Base-by-base conservation (phyloP, 2,113 vertebrate species). In the Tor tambroides region DNA sequence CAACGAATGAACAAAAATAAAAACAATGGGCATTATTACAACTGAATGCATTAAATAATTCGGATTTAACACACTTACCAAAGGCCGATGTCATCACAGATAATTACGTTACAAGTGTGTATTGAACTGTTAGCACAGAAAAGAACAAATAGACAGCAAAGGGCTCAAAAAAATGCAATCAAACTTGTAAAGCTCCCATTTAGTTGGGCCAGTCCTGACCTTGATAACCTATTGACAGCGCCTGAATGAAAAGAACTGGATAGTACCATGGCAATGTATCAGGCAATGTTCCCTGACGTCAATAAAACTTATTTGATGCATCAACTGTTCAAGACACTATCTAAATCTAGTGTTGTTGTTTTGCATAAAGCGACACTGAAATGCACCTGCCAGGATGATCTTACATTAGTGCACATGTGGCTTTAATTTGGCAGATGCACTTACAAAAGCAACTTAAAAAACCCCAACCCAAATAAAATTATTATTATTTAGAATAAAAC, bases 381-480 rank as follows among this genome's bases (percentile, higher is more conserved):
- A 75, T n/a, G 35, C 72, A 43, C 21, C 72, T 14, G 38, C 21
- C 72, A 46, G 38, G 38, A 35, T 5, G 4, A 74, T 21, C 19
- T 74, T 74, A n/a, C 21, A 41, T 75, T 43, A 23, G 43, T 38
- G 30, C 21, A 54, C 51, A 54, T 19, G 19, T 54, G 5, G 17
- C 61, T 65, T 67, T 67, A 15, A 15, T 67, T 26, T 72, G 19
- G 38, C 41, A 46, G 30, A 19, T 15, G 11, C 7, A 43, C 43
- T 43, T 12, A 75, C 19, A 2, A 41, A 43, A 75, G 32, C 28
- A 30, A 23, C 69, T 65, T 65, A 28, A 46, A 46, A 46, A 14
- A 14, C 1, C 0, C 0, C 1, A 41, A 41, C 1, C 1, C 1
- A 0, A 2, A 38, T 5, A 38, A 38, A 12, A 12, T 3, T 12